These are phyloP conservation scores for Drosophila oshimai DNA, from an alignment of 1,140 invertebrate species.

Conservation along the genomic window DNA sequence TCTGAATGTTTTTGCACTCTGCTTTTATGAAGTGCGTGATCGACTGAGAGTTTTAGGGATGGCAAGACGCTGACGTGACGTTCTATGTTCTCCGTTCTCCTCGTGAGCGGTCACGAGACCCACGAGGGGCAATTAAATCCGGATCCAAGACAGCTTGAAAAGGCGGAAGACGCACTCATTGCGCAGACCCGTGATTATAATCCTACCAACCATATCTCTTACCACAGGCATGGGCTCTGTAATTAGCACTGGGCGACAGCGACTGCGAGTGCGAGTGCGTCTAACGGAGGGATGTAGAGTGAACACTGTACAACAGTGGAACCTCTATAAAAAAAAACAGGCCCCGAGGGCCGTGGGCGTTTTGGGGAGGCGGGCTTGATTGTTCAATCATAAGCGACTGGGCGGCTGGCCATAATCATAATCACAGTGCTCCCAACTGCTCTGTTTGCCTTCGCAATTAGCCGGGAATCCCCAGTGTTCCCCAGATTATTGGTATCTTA, in stretches of 20 bases:
- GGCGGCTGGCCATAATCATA: too few species aligned
- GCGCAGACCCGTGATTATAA: conserved; percentile 46
- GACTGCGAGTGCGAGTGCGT: conserved; percentile 23
- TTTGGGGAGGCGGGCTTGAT: conserved; percentile 63
- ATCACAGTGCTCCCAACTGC: conserved; percentile 46
- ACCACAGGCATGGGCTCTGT: conserved; percentile 19
- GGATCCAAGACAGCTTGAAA: conserved; percentile 19
- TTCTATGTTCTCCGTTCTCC: background rate
- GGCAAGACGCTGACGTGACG: background rate
- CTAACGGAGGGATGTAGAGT: conserved; percentile 22
- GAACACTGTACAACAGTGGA: background rate
- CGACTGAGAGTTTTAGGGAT: background rate
- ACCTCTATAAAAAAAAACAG: too few species aligned
- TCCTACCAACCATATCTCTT: background rate
- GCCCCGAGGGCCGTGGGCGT: conserved; percentile 57
- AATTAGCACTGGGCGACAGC: conserved; percentile 39
- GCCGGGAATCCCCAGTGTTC: background rate
- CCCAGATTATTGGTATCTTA: conserved; percentile 17
- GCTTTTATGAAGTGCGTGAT: conserved; percentile 41
- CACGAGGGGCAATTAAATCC: conserved; percentile 24
- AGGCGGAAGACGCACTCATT: conserved; percentile 52
- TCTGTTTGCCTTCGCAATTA: conserved; percentile 56
- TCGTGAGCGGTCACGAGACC: background rate
- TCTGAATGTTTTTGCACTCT: too few species aligned
- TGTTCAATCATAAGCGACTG: conserved; percentile 68